Percentiles rank a stretch among this genome's conserved stretches.
phyloP scores from a whole-genome alignment of 1,140 invertebrate genomes.

The Tetragnatha versicolor region DNA sequence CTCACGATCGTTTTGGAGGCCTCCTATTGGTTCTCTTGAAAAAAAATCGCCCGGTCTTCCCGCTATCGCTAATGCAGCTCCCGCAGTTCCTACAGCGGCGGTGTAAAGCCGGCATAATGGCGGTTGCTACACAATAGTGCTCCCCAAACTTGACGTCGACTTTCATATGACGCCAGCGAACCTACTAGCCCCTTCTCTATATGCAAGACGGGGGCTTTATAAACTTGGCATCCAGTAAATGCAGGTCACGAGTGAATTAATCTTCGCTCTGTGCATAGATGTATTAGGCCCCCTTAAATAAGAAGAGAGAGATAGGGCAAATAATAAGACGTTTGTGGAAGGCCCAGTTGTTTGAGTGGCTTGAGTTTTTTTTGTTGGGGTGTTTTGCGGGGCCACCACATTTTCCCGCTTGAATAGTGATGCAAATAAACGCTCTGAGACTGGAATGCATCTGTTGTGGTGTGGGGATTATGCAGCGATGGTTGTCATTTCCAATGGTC shows the following conservation, averaged over 20 bases:
- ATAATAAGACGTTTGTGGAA: slow-evolving; percentile 9
- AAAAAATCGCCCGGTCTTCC: too few species aligned
- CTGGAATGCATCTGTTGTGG: too few species aligned
- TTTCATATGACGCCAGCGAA: slow-evolving; percentile 19
- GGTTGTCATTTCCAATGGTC: too few species aligned
- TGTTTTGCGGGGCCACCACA: neutral
- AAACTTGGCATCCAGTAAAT: slow-evolving; percentile 44
- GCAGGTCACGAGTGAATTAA: slow-evolving; percentile 44
- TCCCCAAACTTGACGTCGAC: slow-evolving; percentile 19
- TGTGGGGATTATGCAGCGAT: too few species aligned
- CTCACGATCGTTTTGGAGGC: too few species aligned
- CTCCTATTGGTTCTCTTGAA: too few species aligned
- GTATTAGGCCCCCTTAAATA: neutral
- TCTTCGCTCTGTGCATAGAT: neutral
- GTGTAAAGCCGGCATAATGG: too few species aligned
- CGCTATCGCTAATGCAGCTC: too few species aligned
- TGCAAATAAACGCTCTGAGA: slow-evolving; percentile 21
- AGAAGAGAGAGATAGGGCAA: neutral
- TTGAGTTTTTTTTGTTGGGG: neutral
- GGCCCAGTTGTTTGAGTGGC: neutral
- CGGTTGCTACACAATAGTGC: slow-evolving; percentile 49
- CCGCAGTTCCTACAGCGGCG: too few species aligned
- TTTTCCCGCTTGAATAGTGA: slow-evolving; percentile 32
- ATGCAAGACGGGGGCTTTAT: slow-evolving; percentile 32
- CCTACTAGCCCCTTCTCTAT: slow-evolving; percentile 23